Percentiles rank a stretch among this genome's conserved stretches.
These are phyloP conservation scores for Vidua chalybeata DNA, from an alignment of 2,113 vertebrate genomes.

Conservation along the genomic window DNA sequence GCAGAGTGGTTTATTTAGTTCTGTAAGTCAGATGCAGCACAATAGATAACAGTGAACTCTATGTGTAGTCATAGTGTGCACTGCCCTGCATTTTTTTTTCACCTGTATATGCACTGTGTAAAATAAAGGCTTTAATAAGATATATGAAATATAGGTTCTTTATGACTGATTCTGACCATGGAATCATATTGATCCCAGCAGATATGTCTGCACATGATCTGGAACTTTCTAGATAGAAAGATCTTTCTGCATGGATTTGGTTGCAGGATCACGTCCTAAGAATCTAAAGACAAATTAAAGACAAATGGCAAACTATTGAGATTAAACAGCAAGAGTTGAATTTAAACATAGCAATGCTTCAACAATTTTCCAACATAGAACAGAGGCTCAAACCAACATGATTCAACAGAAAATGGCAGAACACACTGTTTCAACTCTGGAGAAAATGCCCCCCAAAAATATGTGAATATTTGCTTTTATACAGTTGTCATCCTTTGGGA, in stretches of 20 bases:
- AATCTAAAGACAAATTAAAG: background rate
- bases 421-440: background rate
- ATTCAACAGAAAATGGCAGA: constrained; percentile 2
- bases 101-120: background rate
- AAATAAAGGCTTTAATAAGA: background rate
- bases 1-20: background rate
- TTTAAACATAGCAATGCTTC: background rate
- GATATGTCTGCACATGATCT: background rate
- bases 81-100: background rate
- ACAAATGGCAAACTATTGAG: background rate
- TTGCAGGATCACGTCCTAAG: background rate
- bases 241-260: background rate
- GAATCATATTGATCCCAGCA: background rate
- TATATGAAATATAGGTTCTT: background rate
- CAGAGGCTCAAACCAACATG: background rate
- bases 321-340: background rate
- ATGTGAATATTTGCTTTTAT: background rate
- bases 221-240: background rate
- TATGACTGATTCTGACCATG: background rate
- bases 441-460: background rate
- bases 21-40: background rate
- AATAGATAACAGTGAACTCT: background rate
- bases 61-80: background rate
- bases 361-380: constrained; percentile 21
- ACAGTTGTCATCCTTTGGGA: background rate